A percentile compares a stretch with the other conserved stretches of the same genome.
phyloP scores from a whole-genome alignment of 2,113 vertebrate genomes.

The Seriola dumerili region DNA sequence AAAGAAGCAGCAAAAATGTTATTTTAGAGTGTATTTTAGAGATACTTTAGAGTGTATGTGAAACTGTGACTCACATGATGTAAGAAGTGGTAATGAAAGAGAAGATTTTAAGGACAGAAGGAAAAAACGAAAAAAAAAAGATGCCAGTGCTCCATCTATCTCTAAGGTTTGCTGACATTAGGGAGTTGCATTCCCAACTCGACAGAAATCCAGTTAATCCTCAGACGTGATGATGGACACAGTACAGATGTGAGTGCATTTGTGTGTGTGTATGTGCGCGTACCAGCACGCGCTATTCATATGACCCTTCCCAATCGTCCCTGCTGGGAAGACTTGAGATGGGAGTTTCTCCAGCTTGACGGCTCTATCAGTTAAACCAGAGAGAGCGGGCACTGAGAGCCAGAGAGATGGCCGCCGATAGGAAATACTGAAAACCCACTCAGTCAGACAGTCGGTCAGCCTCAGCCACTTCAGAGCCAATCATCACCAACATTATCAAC shows the following conservation, averaged over 20 bases:
- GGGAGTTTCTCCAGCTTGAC: slow-evolving; percentile 47
- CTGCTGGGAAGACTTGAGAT: slow-evolving; percentile 31
- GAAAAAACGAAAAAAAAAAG: background rate
- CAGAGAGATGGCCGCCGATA: slow-evolving; percentile 66
- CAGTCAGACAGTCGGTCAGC: slow-evolving; percentile 37
- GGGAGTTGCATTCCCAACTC: slow-evolving; percentile 13
- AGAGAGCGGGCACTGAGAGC: slow-evolving; percentile 49
- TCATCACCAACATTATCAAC: slow-evolving; percentile 58
- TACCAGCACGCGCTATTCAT: background rate
- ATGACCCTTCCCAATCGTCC: slow-evolving; percentile 10
- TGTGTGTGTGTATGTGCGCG: background rate
- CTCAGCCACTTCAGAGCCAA: slow-evolving; percentile 47
- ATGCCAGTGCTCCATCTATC: background rate
- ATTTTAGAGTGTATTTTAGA: background rate
- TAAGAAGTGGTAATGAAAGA: background rate
- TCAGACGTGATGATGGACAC: slow-evolving; percentile 32
- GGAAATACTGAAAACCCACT: slow-evolving; percentile 49
- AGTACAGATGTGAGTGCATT: background rate
- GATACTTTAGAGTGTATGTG: background rate
- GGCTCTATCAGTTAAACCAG: slow-evolving; percentile 65
- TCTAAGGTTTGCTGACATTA: slow-evolving; percentile 28
- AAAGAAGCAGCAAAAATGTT: slow-evolving; percentile 12
- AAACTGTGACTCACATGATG: background rate
- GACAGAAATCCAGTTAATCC: slow-evolving; percentile 45
- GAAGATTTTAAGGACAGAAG: background rate